Base-by-base conservation (phyloP, 2,797 vertebrate genomes). In the Myotis findleyi region DNA sequence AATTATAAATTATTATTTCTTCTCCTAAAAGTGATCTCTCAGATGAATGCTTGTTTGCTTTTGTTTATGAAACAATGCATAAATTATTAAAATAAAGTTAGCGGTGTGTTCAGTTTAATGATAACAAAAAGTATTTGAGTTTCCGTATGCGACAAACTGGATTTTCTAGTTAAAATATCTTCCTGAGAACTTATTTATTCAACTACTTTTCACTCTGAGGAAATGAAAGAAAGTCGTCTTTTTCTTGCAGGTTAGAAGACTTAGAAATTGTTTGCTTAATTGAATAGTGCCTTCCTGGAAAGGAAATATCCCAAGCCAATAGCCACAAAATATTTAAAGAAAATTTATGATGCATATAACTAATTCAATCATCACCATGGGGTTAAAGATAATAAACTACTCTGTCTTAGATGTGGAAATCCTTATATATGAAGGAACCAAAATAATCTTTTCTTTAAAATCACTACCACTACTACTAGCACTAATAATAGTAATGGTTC, bases 81-180 rank as follows among this genome's bases (percentile, higher is more conserved):
- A 97, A 98, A 98, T 98, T 98, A 98, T 98, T 98, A 98, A 98
- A 98, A 98, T 97, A 98, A 98, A 98, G 98, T 98, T 98, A 98
- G 97, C 49, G 57, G 96, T 94, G 0, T 98, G 96, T 97, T 98
- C 97, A 0, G 93, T 97, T 98, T 98, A 98, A 98, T 96, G 97
- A 97, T 96, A 98, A 97, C 96, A 97, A 97, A 98, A 98, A 97
- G 96, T 92, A 77, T 96, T 97, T 90, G 92, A 94, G 95, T 91
- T 97, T 97, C 95, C 96, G 95, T 95, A 96, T 92, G 97, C 92
- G 93, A 84, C 96, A 93, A 94, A 92, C 96, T 97, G 93, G 85
- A 96, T 97, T 97, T 97, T 97, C 87, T 97, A 86, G 94, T 96
- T 98, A 95, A 97, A 98, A 97, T 97, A 62, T 94, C 94, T 96